Conservation (phyloP, 2,888 invertebrate species). For the Drosophila leonis region DNA sequence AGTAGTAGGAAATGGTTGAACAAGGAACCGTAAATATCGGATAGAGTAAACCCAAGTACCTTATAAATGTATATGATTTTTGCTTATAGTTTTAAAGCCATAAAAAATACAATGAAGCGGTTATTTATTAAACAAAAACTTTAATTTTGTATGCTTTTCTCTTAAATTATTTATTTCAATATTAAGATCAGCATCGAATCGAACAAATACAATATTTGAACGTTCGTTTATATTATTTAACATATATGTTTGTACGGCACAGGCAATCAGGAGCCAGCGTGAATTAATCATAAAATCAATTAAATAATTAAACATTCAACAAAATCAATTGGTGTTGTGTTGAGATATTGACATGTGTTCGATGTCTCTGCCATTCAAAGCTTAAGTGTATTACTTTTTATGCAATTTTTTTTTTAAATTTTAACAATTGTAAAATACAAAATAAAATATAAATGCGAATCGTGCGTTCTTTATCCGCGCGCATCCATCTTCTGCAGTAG, state of each 20-base stretch:
- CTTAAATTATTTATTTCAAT: constrained; percentile 49
- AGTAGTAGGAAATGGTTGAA: constrained; percentile 34
- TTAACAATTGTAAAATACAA: constrained; percentile 40
- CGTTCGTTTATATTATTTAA: constrained; percentile 37
- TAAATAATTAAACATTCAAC: constrained; percentile 17
- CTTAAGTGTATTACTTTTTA: constrained; percentile 41
- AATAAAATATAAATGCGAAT: constrained; percentile 17
- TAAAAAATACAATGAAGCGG: constrained; percentile 48
- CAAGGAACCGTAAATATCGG: constrained; percentile 48
- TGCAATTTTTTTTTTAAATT: constrained; percentile 39
- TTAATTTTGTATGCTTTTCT: constrained; percentile 40
- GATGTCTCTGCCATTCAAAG: constrained; percentile 46
- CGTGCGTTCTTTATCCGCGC: constrained; percentile 37
- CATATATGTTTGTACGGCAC: constrained; percentile 18
- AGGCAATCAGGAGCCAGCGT: constrained; percentile 8
- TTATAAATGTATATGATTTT: constrained; percentile 75
- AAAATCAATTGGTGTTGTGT: constrained; percentile 30
- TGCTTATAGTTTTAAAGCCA: constrained; percentile 60
- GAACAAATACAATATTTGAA: constrained; percentile 22
- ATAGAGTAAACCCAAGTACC: constrained; percentile 77
- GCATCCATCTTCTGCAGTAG: constrained; percentile 80
- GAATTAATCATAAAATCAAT: constrained; percentile 2
- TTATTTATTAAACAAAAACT: constrained; percentile 56
- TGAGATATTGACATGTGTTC: constrained; percentile 33
- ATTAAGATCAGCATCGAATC: constrained; percentile 22